These are phyloP conservation scores for Acanthochromis polyacanthus DNA, from an alignment of 2,113 vertebrate genomes.

Conservation along the genomic window DNA sequence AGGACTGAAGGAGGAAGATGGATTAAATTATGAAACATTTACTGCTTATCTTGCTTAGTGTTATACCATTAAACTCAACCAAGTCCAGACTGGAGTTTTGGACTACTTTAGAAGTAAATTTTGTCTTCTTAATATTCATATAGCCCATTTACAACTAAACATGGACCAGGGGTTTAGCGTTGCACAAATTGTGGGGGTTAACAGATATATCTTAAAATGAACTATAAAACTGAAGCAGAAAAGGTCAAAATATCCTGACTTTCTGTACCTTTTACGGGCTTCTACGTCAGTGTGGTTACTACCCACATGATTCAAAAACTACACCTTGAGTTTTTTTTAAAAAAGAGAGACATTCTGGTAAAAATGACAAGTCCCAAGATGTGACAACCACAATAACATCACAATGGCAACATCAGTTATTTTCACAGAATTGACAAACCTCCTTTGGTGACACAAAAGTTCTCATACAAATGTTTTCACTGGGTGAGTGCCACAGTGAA, in stretches of 20 bases:
- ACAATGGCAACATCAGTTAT: background rate
- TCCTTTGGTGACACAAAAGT: background rate
- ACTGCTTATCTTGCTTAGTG: background rate
- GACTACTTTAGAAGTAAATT: background rate
- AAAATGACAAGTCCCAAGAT: too few relatives aligned
- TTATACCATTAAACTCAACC: background rate
- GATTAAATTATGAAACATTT: background rate
- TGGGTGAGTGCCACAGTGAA: background rate
- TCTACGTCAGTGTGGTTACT: background rate
- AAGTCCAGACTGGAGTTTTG: background rate
- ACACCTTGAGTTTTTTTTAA: background rate
- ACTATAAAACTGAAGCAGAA: too few relatives aligned
- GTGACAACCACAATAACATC: too few relatives aligned
- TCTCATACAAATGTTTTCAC: too few relatives aligned
- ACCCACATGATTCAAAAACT: background rate
- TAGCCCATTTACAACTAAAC: too few relatives aligned
- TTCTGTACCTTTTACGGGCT: background rate
- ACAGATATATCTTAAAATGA: too few relatives aligned
- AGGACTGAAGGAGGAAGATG: conserved; percentile 84
- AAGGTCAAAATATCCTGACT: too few relatives aligned
- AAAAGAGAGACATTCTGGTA: too few relatives aligned
- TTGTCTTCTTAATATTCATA: background rate
- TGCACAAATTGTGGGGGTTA: too few relatives aligned
- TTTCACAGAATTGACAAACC: conserved; percentile 14
- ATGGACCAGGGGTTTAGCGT: too few relatives aligned